Base-by-base conservation (phyloP, 2,113 vertebrate species). In the Oreochromis tanganicae region DNA sequence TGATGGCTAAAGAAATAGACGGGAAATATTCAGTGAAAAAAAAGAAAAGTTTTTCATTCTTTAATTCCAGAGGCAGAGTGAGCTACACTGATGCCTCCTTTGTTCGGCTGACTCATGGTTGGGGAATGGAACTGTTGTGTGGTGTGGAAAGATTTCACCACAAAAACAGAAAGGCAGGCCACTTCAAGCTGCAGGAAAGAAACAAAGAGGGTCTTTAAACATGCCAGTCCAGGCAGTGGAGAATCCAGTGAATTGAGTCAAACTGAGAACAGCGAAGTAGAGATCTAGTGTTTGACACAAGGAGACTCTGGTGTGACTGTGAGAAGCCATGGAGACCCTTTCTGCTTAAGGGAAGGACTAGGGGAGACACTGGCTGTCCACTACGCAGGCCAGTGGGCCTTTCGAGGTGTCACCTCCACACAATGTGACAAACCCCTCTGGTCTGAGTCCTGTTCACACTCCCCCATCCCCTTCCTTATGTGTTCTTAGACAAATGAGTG, bases 341-440 rank as follows among this genome's bases (percentile, higher is more conserved):
- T 46, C 71, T 59, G 93, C 94, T 93, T 71, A 9, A 91, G 93
- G 93, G 91, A 79, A 90, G 81, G 89, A 93, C 94, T 92, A 79
- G 11, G 38, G 87, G 86, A 90, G 83, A 90, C 83, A 87, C n/a
- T 86, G 81, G 89, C 86, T 90, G 95, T 94, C 95, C 95, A 95
- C 92, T 94, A 34, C 7, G 21, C 80, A 83, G 95, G 93, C 92
- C 94, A 92, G 90, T 27, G 93, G 89, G 93, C 91, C 90, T 59
- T 94, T 88, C 41, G 91, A 94, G 93, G 94, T 96, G 95, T 96
- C 94, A 95, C 93, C 91, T 91, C 91, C 91, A 92, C 88, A 91
- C 92, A 86, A 91, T 92, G 95, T 96, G 95, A 96, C 95, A 96
- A 96, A 95, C 82, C 91, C 90, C 94, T 94, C 91, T 90, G 94